Evolutionary conservation across 2,888 invertebrate genomes (phyloP), one percentile per base, ranked within the genome.

Genomic region (Anaspis maculata): DNA sequence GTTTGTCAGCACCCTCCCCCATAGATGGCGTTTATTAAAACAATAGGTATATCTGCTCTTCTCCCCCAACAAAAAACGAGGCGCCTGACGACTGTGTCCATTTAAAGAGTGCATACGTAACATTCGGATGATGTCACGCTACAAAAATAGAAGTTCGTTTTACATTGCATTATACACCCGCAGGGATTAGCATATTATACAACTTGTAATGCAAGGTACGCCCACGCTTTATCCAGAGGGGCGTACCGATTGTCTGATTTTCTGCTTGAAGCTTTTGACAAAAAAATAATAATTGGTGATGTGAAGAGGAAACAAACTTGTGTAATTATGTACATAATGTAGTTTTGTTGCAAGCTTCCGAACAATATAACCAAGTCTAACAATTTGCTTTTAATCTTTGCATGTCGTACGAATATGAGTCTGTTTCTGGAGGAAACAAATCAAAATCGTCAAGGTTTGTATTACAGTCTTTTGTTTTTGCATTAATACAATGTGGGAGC

Each of bases 391-490:
- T 61, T 65, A 61, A 62, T 59, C 56, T 74, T 76, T 77, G 76
- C 77, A 77, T 77, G 76, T 75, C 76, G 74, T 77, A 76, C 76
- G 76, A 77, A 73, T 75, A 70, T 69, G 76, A 76, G 73, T 70
- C 74, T 66, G 70, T 73, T 62, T 68, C 75, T 64, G 76, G 75
- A 71, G 76, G 76, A 66, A 74, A 74, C 61, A 59, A 57, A 44
- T 59, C 62, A 63, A 74, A 73, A 46, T 57, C 75, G 42, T 72
- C 72, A 57, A 72, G 75, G 64, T 63, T 54, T 52, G 59, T 61
- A 59, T 47, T 41, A 23, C 13, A n/a, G 14, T 6, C 25, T 15
- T 28, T 29, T n/a, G n/a, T n/a, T n/a, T n/a, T n/a, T n/a, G n/a
- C n/a, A n/a, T n/a, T n/a, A n/a, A n/a, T n/a, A n/a, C n/a, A n/a